Evolutionary conservation across 2,888 invertebrate species (phyloP).

Genomic region (Lysandra bellargus): DNA sequence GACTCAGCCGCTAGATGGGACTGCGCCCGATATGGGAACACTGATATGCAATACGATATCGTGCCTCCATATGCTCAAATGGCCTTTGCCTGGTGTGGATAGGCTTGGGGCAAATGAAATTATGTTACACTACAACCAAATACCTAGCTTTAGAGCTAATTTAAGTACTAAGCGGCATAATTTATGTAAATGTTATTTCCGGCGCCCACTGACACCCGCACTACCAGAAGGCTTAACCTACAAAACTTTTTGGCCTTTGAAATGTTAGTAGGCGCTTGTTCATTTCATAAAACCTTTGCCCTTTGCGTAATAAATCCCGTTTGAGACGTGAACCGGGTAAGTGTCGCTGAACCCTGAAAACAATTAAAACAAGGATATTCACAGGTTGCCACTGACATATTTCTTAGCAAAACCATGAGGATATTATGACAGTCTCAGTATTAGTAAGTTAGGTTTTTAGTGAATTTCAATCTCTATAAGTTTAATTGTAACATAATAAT

Average conservation of each 20-base stretch:
- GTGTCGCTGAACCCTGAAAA: neutral
- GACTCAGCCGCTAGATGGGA: conserved; percentile 34
- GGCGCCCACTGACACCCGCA: conserved; percentile 12
- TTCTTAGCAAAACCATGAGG: too few species aligned
- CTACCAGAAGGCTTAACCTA: conserved; percentile 5
- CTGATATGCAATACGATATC: conserved; percentile 15
- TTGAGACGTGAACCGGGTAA: neutral
- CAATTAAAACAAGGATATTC: neutral
- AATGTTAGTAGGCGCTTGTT: neutral
- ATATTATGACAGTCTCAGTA: too few species aligned
- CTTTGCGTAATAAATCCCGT: neutral
- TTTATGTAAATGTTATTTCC: conserved; percentile 4
- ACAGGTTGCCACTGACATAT: too few species aligned
- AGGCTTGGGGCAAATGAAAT: neutral
- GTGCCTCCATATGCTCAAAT: neutral
- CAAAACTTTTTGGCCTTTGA: neutral
- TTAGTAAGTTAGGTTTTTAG: too few species aligned
- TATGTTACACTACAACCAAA: neutral
- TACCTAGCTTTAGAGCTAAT: neutral
- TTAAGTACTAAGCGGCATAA: neutral
- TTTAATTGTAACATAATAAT: too few species aligned
- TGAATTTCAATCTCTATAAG: too few species aligned
- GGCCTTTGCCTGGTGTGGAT: neutral
- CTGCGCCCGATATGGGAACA: conserved; percentile 27
- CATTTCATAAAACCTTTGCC: neutral